Evolutionary conservation across 2,888 invertebrate genomes (phyloP), one percentile per base, ranked within the genome.

Genomic region (Hyles lineata): DNA sequence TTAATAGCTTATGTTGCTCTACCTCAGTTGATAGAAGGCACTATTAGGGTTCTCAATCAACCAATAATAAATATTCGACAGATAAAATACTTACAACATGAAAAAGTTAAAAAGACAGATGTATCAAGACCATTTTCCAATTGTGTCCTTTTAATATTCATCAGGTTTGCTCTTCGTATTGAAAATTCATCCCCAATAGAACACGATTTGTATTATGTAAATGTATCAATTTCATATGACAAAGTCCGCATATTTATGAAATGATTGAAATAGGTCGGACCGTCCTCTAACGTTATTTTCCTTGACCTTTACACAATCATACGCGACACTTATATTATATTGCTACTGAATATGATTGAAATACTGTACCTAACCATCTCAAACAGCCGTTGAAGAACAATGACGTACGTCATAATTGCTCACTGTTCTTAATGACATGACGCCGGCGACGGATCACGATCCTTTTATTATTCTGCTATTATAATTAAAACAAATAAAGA

Each of bases 401-500:
- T 61, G 8, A n/a, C n/a, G 7, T 43, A 21, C 50, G 52, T 29
- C 29, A 61, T 25, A 71, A 71, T 71, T 52, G 52, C 21, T 17
- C 17, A 59, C 70, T 59, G 43, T 60, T 71, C 43, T 43, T 67
- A 67, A 43, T 23, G 63, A 67, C 50, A 67, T 67, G 43, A 67
- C 50, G 67, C 67, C 63, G 17, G 55, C 52, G 25, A 63, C 61
- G 21, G 21, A 29, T 60, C 43, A 58, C 21, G 70, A 25, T 50
- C 60, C 61, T 43, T 61, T 67, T 70, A 60, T 52, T 70, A 19
- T 52, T 70, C 60, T 52, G 69, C 32, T 70, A 25, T 72, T 61
- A 72, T 52, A 61, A 70, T 55, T 50, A 32, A 70, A 73, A 70
- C 32, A 52, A 61, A 52, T 70, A 70, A 73, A 25, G 59, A 55